Conservation (phyloP, 2,888 invertebrate species). For the Protophormia terraenovae region DNA sequence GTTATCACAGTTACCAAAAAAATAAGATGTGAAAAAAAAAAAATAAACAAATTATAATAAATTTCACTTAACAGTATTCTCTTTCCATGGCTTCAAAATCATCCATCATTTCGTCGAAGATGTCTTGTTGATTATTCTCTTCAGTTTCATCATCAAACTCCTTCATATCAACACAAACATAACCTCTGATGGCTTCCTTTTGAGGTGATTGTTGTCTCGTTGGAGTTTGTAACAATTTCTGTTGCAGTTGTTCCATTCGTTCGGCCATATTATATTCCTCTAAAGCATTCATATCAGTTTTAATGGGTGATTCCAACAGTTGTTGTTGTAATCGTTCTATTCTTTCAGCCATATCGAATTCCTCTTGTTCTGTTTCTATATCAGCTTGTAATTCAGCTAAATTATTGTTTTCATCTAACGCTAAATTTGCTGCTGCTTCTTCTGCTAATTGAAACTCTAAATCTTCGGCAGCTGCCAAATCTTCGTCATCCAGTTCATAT, state of each 20-base stretch:
- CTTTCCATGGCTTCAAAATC: slow-evolving; percentile 48
- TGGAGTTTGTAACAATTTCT: neutral
- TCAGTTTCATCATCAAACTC: neutral
- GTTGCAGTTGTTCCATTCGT: neutral
- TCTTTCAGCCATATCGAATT: slow-evolving; percentile 22
- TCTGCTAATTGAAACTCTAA: slow-evolving; percentile 39
- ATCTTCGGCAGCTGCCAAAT: neutral
- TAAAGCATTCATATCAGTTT: neutral
- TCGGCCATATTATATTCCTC: neutral
- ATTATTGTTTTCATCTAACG: neutral
- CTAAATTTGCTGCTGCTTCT: neutral
- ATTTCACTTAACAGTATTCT: neutral
- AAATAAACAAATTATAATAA: neutral
- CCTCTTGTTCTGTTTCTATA: neutral
- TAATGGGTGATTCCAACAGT: neutral
- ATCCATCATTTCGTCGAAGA: neutral
- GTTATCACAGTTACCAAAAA: neutral
- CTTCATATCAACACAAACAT: neutral
- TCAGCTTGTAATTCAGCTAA: neutral
- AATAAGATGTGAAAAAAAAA: neutral
- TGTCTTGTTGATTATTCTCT: neutral
- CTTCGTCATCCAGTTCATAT: neutral
- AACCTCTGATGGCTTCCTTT: neutral
- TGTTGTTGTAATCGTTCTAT: slow-evolving; percentile 24
- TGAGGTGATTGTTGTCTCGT: neutral